Base-by-base conservation (phyloP, 2,888 invertebrate species). In the Chymomyza procnemis region DNA sequence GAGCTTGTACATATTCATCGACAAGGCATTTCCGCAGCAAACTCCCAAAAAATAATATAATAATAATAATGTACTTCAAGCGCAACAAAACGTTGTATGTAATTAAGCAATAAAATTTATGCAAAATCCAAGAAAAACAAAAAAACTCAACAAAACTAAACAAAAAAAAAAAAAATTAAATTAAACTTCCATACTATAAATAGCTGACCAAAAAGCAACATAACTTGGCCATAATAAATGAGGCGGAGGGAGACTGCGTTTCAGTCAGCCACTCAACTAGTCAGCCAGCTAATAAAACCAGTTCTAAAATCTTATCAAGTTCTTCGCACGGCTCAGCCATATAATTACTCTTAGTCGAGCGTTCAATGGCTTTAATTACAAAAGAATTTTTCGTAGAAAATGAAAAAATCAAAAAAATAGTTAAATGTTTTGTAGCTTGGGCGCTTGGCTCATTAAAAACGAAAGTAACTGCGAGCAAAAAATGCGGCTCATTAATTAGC, bases 221-320 rank as follows among this genome's bases (percentile, higher is more conserved):
- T 46, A 56, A 55, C 58, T 50, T 50, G 19, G 50, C 50, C 18
- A 50, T 50, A 50, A 16, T 19, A 50, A 50, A 18, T 9, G 50
- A 1, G 50, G 14, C 50, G 19, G 19, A 12, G 19, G 19, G 19
- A n/a, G n/a, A 9, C 47, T n/a, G 19, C 50, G 19, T n/a, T 19
- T 50, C 19, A 50, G 50, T 9, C 18, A 50, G n/a, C 19, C 8
- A 50, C 4, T 50, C 50, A 50, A 18, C 50, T 12, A 18, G n/a
- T n/a, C 47, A 50, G n/a, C 14, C 50, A 50, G 8, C 50, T 12
- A 18, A 21, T 9, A 64, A 81, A 82, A 85, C 81, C 85, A 82
- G 81, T 82, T 82, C 81, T 69, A 85, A 66, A n/a, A 82, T 82
- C 85, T 82, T 85, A 82, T 82, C 81, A 81, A 81, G 80, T 41